Conservation (phyloP, 2,113 vertebrate species). For the Rafetus swinhoei region DNA sequence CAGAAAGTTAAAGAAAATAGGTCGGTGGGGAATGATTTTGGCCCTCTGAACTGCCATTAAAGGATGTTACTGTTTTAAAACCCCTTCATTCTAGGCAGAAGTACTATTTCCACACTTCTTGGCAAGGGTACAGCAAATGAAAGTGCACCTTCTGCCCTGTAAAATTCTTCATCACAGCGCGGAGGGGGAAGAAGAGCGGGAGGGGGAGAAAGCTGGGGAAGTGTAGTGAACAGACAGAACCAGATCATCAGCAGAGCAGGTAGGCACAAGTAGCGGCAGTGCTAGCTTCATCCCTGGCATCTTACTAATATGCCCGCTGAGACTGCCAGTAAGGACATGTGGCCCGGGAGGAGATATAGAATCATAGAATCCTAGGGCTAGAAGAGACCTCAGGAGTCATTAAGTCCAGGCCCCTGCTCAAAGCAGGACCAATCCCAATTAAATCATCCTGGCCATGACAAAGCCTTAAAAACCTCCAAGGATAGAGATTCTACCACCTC, state of each 20-base stretch:
- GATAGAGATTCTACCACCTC: too few relatives aligned
- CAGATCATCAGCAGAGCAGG: not conserved
- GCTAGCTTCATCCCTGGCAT: not conserved
- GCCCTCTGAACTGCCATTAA: slow-evolving; percentile 67
- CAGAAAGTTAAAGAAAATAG: slow-evolving; percentile 50
- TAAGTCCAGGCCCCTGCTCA: too few relatives aligned
- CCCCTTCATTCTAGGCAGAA: slow-evolving; percentile 65
- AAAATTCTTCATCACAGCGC: not conserved
- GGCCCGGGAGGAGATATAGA: rapidly evolving
- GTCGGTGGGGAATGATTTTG: slow-evolving; percentile 27
- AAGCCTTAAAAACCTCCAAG: too few relatives aligned
- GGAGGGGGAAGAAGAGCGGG: not conserved
- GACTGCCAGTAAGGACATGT: not conserved
- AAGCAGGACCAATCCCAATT: too few relatives aligned
- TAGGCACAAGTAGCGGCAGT: not conserved
- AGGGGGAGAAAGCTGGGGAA: not conserved
- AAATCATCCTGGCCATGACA: too few relatives aligned
- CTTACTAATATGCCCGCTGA: not conserved
- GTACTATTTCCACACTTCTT: slow-evolving; percentile 55
- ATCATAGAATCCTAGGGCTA: too few relatives aligned
- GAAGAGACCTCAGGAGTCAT: too few relatives aligned
- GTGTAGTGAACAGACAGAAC: not conserved
- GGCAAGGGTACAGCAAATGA: slow-evolving; percentile 60
- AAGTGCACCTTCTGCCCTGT: slow-evolving; percentile 39
- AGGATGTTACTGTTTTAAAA: slow-evolving; percentile 67